A percentile compares a stretch with the other conserved stretches of the same genome.
These are phyloP conservation scores for Mustela nigripes DNA, from an alignment of 2,113 vertebrate species.

Conservation along the genomic window DNA sequence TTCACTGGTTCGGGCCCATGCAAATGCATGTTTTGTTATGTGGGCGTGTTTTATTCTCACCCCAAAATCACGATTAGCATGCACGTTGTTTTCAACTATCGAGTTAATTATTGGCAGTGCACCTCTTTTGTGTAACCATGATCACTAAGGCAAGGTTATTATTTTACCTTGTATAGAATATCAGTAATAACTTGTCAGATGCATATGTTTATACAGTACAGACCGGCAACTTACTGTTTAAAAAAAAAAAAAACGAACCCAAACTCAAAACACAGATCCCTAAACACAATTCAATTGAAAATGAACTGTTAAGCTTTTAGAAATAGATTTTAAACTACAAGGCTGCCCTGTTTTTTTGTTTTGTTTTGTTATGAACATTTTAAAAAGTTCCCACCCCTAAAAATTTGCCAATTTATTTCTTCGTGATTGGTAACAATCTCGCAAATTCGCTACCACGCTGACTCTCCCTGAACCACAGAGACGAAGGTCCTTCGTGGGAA, in stretches of 20 bases:
- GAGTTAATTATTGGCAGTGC: slow-evolving; percentile 84
- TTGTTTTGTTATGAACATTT: slow-evolving; percentile 84
- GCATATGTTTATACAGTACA: slow-evolving; percentile 84
- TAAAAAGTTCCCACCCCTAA: slow-evolving; percentile 90
- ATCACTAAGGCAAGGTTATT: slow-evolving; percentile 85
- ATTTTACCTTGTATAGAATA: slow-evolving; percentile 82
- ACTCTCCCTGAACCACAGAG: slow-evolving; percentile 64
- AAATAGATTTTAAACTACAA: slow-evolving; percentile 88
- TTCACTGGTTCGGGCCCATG: slow-evolving; percentile 87
- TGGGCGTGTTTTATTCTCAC: slow-evolving; percentile 70
- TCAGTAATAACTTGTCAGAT: slow-evolving; percentile 81
- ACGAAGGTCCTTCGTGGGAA: slow-evolving; percentile 69
- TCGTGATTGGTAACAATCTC: slow-evolving; percentile 72
- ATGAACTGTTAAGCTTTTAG: slow-evolving; percentile 86
- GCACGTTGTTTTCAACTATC: slow-evolving; percentile 84
- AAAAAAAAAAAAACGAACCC: not conserved
- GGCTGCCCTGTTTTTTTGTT: slow-evolving; percentile 83
- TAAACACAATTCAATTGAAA: slow-evolving; percentile 87
- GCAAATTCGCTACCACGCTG: slow-evolving; percentile 72
- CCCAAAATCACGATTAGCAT: slow-evolving; percentile 86
- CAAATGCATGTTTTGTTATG: slow-evolving; percentile 86
- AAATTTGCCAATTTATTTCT: slow-evolving; percentile 85
- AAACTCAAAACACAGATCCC: slow-evolving; percentile 85
- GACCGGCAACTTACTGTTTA: slow-evolving; percentile 79
- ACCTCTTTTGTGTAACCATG: slow-evolving; percentile 84